Base-by-base conservation (phyloP, 64 coral and sea anemone species). In the Platygyra sinensis region DNA sequence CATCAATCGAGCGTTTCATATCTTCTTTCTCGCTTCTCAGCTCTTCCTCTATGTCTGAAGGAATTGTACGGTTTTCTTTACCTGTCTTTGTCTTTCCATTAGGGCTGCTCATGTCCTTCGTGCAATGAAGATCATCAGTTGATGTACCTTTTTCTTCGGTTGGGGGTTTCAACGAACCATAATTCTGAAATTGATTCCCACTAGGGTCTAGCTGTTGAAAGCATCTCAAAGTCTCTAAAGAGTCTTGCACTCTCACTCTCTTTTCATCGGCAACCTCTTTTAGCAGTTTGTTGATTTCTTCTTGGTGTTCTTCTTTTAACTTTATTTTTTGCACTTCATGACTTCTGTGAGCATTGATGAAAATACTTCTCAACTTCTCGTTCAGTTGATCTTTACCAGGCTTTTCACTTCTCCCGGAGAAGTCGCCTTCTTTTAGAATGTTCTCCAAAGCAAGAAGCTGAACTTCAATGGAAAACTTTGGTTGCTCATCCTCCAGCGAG, bases 281-380 rank as follows among this genome's bases (percentile, higher is more conserved):
- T 17, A 94, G 75, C 52, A 72, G 59, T 2, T 86, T 54, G 24
- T 80, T 90, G 79, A 88, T 75, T 72, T 81, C 88, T 57, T 91
- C 42, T 62, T 93, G 64, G 20, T 87, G 72, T 28, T 77, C 76
- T 71, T 90, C 14, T 57, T 88, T 67, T 55, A 73, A 27, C 62
- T 88, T 67, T 10, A 96, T 50, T 24, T 90, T 90, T 16, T 93
- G 91, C 6, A 96, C 63, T 20, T 94, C 86, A 73, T 90, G 82
- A 18, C 67, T 62, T 79, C 65, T 90, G 38, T 91, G 75, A 0
- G 64, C 63, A 52, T 60, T 75, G 38, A 90, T 78, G 0, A 96
- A 69, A 18, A 82, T 15, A 19, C 87, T 78, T 79, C 52, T 90
- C 25, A 96, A 46, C 60, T 83, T 76, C 54, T 72, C 20, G 42